Percentiles rank a stretch among this genome's conserved stretches.
These are phyloP conservation scores for Oscheius sp. DNA, from an alignment of 2,888 invertebrate genomes.

Conservation along the genomic window DNA sequence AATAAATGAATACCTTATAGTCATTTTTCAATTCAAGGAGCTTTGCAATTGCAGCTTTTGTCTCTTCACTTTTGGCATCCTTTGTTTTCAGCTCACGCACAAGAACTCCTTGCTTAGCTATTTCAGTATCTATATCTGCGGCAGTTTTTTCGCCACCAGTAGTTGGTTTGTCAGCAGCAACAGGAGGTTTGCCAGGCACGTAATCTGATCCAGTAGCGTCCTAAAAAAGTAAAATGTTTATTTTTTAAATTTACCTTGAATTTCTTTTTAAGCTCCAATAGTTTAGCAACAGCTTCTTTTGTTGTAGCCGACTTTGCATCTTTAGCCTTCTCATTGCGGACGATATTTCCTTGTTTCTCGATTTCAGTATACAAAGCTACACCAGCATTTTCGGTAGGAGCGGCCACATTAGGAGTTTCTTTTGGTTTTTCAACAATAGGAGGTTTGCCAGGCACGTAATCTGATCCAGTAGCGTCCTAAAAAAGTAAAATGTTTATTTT, in stretches of 20 bases:
- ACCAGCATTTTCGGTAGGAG: slow-evolving; percentile 21
- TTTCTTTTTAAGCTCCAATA: slow-evolving; percentile 80
- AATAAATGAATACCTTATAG: slow-evolving; percentile 76
- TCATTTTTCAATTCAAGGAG: slow-evolving; percentile 81
- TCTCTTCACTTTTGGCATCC: slow-evolving; percentile 71
- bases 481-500: background rate
- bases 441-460: slow-evolving; percentile 54
- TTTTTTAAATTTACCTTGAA: slow-evolving; percentile 76
- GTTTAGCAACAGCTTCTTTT: slow-evolving; percentile 74
- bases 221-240: slow-evolving; percentile 2
- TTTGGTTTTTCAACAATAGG: slow-evolving; percentile 45
- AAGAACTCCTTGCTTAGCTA: slow-evolving; percentile 76
- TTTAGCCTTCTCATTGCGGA: slow-evolving; percentile 40
- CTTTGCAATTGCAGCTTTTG: slow-evolving; percentile 76
- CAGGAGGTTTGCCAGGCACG: slow-evolving; percentile 10
- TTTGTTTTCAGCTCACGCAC: slow-evolving; percentile 78
- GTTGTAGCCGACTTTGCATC: slow-evolving; percentile 55
- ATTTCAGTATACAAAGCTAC: slow-evolving; percentile 34
- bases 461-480: slow-evolving; percentile 76
- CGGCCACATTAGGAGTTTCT: slow-evolving; percentile 37
- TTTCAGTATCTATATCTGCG: slow-evolving; percentile 30
- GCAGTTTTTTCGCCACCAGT: background rate
- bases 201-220: slow-evolving; percentile 35
- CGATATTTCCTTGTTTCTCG: slow-evolving; percentile 37
- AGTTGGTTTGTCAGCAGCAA: slow-evolving; percentile 11